Base-by-base conservation (phyloP, 2,113 vertebrate species). In the Spizaetus ornatus region DNA sequence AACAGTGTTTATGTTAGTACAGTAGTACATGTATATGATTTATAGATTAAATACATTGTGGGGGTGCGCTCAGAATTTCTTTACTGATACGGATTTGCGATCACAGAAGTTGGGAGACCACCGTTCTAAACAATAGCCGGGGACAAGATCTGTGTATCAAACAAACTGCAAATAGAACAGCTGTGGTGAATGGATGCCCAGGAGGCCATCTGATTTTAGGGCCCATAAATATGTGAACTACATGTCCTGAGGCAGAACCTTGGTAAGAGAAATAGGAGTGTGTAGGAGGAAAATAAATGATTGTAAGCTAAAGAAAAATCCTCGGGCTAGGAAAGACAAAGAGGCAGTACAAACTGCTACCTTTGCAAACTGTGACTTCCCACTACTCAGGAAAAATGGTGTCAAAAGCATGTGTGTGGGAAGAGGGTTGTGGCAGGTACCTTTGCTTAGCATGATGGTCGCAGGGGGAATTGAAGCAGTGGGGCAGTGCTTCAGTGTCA, bases 41-140 rank as follows among this genome's bases (percentile, higher is more conserved):
- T 83, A 53, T 69, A 63, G 34, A 42, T 53, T 43, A 20, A 25
- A 31, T 72, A n/a, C 5, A 6, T 10, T 56, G 23, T 3, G 8
- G 19, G 4, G 2, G 2, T 8, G 7, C 32, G 26, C 26, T 83
- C 9, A 43, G 16, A 71, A 12, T n/a, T 34, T 66, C 84, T 82
- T 26, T 32, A 27, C 9, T 52, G 16, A 3, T 55, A 7, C 0
- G 0, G 4, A 20, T 73, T 73, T 5, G 2, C 0, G 2, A 3
- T 47, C 15, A 20, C 50, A 66, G 2, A 71, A 65, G 13, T 74
- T 66, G 48, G 31, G 38, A 52, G 71, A 56, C 11, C 3, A 3
- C 18, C 0, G 3, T 36, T 81, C 38, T 40, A 63, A 62, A 45
- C 21, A 26, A 11, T 7, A 47, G 26, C 31, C 74, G 26, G 47